Base-by-base conservation (phyloP, 2,888 invertebrate genomes). In the Panopea generosa region DNA sequence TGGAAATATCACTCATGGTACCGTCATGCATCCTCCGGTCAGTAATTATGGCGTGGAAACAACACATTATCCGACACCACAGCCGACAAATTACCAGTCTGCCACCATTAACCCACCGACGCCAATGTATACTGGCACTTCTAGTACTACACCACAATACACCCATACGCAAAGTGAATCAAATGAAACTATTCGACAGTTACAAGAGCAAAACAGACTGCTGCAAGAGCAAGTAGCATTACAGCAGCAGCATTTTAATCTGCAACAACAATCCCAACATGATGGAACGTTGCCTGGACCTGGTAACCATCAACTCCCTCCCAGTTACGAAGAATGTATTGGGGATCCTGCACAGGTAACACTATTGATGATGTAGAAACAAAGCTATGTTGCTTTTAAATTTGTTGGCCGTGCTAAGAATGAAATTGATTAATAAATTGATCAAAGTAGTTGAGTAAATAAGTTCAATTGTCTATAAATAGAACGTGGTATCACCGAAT, bases 141-240 rank as follows among this genome's bases (percentile, higher is more conserved):
- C 33, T 33, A 33, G 11, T 33, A 11, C 33, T 7, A 33, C 11
- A 11, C 4, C 33, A 7, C 33, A 33, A 33, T 7, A 33, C 33
- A 11, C n/a, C n/a, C n/a, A n/a, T n/a, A n/a, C 33, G 20, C 55
- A 29, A 27, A 11, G 20, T 2, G 22, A 16, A 18, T 18, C 29
- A 29, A 55, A 55, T 20, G 18, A n/a, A 2, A n/a, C 33, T 1
- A 18, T 57, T 22, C 40, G 29, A 20, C 40, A 57, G 24, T 43
- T 57, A 57, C 57, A 57, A 29, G 57, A 57, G 22, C 57, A 57
- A 57, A 57, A 24, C 57, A 33, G 57, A 40, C 18, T 57, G n/a
- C 24, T 57, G 1, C 57, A 57, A 40, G 57, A 57, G 24, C 57
- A 57, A 20, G 24, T 57, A 29, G 22, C 24, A 2, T 43, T 57